These are phyloP conservation scores for Crax fasciolata DNA, from an alignment of 2,797 vertebrate genomes.

Conservation along the genomic window DNA sequence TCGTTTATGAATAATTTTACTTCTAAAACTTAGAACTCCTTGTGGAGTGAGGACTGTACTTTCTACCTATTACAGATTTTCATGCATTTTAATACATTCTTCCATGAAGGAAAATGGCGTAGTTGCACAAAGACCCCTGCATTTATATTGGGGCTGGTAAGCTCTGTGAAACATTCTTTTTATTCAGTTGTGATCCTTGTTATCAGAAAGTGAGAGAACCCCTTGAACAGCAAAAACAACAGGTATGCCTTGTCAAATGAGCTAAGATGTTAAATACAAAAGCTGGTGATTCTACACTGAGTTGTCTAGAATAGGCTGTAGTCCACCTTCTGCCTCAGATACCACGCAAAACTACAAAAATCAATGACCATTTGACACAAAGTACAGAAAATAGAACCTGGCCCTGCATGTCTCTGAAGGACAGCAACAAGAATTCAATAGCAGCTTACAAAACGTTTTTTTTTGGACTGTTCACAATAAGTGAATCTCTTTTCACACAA, in stretches of 20 bases:
- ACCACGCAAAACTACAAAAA: background rate
- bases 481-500: background rate
- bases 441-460: background rate
- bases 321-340: background rate
- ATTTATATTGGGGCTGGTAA: background rate
- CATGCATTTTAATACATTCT: background rate
- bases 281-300: background rate
- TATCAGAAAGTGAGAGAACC: background rate
- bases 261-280: background rate
- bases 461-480: background rate
- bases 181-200: background rate
- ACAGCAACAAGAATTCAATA: background rate
- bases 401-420: background rate
- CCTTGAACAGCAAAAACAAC: background rate
- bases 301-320: background rate
- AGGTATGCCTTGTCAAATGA: background rate
- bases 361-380: background rate
- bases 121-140: background rate
- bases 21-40: background rate
- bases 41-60: background rate
- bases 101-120: background rate
- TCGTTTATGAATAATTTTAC: background rate
- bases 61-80: background rate
- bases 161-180: background rate
- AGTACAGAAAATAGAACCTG: background rate